Base-by-base conservation (phyloP, 1,140 invertebrate genomes). In the Halotydeus destructor region DNA sequence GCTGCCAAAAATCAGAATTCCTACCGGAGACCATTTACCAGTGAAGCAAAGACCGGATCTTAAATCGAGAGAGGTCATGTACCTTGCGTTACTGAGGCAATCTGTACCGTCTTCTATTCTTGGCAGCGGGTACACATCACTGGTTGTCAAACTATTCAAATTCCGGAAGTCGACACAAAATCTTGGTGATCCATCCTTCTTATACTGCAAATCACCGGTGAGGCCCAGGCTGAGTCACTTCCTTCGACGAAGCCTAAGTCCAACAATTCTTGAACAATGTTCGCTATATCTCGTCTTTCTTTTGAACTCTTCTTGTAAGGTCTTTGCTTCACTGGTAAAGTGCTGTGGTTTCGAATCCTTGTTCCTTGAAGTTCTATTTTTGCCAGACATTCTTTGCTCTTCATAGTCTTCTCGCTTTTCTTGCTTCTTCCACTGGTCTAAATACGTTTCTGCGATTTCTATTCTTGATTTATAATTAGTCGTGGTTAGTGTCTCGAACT, bases 101-200 rank as follows among this genome's bases (percentile, higher is more conserved):
- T 36, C 37, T 2, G 37, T 12, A 8, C 52, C 50, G 19, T 65
- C 61, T 6, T 65, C 57, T 18, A 68, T 62, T 5, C 53, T 30
- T 0, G 63, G 66, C 2, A 71, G 43, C 50, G 69, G 67, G 49
- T 60, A 70, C 32, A 47, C 52, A 49, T 70, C 65, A 32, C 52
- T 49, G 0, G 54, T 53, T 0, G 58, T 65, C 0, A 40, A 52
- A 40, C 12, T 3, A 50, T 70, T 69, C 14, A 70, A 40, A 14
- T 41, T 32, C 18, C 65, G 32, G 49, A 56, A 69, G 49, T 69
- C 63, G 1, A 67, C 46, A 48, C 57, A 64, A 45, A 65, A 45
- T 44, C 60, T 48, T 23, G 52, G 26, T 5, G 19, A n/a, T 31
- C 60, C 54, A 55, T 67, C 54, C 38, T 59, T 60, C 43, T 69